phyloP scores from a whole-genome alignment of 2,113 vertebrate genomes.

The Poecile atricapillus region DNA sequence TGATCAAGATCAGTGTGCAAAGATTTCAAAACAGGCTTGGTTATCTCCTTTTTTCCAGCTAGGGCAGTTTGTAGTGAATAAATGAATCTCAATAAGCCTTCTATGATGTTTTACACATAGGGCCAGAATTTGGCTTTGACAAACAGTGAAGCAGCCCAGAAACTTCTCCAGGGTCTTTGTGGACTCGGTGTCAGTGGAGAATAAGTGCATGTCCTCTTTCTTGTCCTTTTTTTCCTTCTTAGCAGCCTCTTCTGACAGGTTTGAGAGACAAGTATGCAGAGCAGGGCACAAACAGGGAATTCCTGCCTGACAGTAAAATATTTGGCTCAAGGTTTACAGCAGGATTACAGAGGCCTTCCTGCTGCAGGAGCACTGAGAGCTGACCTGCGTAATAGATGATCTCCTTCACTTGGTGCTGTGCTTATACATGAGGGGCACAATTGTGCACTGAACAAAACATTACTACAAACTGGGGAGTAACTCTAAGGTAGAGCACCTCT shows the following conservation, averaged over 20 bases:
- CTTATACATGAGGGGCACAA: not conserved
- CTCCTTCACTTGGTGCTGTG: not conserved
- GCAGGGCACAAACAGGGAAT: not conserved
- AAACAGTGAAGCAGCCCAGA: not conserved
- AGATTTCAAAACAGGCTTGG: not conserved
- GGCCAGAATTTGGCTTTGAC: not conserved
- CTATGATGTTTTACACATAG: not conserved
- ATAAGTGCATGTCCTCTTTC: not conserved
- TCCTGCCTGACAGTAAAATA: accelerated
- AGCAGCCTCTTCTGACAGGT: not conserved
- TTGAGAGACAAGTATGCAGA: not conserved
- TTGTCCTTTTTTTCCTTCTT: not conserved
- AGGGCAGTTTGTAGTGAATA: not conserved
- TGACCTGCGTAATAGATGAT: not conserved
- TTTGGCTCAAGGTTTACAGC: not conserved
- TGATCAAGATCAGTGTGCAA: not conserved
- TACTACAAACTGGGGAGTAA: not conserved
- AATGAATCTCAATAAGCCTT: not conserved
- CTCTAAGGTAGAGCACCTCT: not conserved
- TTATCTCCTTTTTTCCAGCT: not conserved
- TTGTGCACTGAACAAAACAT: not conserved
- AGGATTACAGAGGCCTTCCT: not conserved
- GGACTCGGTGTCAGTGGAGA: not conserved
- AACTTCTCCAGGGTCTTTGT: not conserved
- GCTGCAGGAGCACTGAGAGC: not conserved